Conservation (phyloP, 2,113 vertebrate genomes). For the Thalassarche chlororhynchos region DNA sequence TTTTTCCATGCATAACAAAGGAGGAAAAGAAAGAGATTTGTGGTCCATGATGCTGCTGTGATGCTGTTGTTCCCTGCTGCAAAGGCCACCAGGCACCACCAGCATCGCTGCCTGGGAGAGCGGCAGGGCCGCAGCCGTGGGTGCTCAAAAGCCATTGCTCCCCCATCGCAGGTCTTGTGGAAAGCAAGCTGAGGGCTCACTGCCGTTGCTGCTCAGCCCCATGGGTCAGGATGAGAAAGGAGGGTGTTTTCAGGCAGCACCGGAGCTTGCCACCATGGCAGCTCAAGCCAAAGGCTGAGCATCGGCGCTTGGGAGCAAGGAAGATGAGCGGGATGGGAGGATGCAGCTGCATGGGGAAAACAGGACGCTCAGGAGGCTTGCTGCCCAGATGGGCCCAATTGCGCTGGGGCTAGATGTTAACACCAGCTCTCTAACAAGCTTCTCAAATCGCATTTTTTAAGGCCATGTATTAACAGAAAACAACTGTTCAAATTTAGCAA, state of each 20-base stretch:
- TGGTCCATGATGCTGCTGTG: neutral
- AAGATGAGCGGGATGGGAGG: neutral
- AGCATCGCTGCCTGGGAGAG: rapidly evolving
- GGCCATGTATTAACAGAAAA: slow-evolving; percentile 40
- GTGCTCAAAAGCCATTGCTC: neutral
- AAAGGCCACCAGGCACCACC: neutral
- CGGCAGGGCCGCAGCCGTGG: neutral
- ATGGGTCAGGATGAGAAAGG: neutral
- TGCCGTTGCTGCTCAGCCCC: neutral
- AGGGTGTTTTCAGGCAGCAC: neutral
- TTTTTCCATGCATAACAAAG: neutral
- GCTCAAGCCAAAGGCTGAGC: neutral
- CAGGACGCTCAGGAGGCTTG: neutral
- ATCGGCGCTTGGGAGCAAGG: rapidly evolving
- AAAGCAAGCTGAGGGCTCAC: neutral
- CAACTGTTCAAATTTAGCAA: slow-evolving; percentile 44
- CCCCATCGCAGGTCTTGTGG: neutral
- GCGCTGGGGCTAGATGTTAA: neutral
- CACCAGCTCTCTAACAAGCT: slow-evolving; percentile 17
- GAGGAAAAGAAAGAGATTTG: neutral
- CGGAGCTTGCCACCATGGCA: neutral
- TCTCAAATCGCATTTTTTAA: slow-evolving; percentile 24
- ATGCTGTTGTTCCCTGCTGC: neutral
- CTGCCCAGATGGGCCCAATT: neutral
- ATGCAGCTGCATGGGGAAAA: neutral